Conservation (phyloP, 2,888 invertebrate genomes). For the Disparrhopalites patrizii region DNA sequence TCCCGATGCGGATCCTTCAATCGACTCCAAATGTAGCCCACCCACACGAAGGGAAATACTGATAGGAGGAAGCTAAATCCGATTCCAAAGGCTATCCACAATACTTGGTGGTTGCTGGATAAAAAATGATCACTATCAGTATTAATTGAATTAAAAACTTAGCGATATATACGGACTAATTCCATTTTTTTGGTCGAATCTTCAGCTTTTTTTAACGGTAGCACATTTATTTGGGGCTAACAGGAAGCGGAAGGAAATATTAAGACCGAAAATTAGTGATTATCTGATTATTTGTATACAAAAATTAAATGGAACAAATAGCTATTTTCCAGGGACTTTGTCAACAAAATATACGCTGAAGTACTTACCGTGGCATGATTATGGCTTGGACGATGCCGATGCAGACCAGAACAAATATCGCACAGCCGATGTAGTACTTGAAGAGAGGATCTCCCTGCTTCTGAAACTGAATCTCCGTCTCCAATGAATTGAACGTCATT, state of each 20-base stretch:
- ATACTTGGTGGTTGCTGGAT: constrained; percentile 37
- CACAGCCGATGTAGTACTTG: constrained; percentile 70
- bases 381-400: constrained; percentile 62
- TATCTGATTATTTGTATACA: no score
- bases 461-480: constrained; percentile 68
- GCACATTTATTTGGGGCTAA: no score
- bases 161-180: no score
- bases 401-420: constrained; percentile 59
- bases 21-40: constrained; percentile 66
- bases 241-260: no score
- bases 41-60: constrained; percentile 70
- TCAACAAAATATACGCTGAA: background rate
- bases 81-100: constrained; percentile 46
- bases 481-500: constrained; percentile 62
- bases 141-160: no score
- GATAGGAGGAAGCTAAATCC: constrained; percentile 55
- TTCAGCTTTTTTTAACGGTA: no score
- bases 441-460: constrained; percentile 75
- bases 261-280: no score
- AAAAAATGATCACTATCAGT: no score
- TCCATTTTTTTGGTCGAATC: no score
- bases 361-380: constrained; percentile 52
- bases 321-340: no score
- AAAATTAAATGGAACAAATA: no score
- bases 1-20: constrained; percentile 54